Conservation (phyloP, 1,140 invertebrate species). For the Phortica variegata region DNA sequence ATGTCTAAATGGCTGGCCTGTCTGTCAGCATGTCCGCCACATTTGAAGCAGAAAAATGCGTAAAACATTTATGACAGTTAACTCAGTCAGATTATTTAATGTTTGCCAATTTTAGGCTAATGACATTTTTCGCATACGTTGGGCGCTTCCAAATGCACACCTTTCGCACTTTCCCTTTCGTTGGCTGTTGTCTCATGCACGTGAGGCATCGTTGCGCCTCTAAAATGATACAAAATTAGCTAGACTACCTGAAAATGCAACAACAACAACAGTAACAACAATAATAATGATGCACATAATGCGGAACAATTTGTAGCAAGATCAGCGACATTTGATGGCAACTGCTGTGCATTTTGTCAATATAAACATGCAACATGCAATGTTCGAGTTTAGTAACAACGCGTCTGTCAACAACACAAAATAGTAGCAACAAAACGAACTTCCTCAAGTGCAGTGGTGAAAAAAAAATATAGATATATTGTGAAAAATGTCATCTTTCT, state of each 20-base stretch:
- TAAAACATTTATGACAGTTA: no score
- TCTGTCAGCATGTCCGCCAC: no score
- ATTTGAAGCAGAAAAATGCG: slow-evolving; percentile 42
- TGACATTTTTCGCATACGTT: no score
- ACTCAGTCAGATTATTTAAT: no score
- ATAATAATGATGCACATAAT: no score
- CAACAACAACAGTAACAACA: slow-evolving; percentile 20
- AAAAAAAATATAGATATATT: no score
- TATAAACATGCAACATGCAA: slow-evolving; percentile 23
- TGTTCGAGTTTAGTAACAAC: neutral
- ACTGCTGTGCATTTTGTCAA: no score
- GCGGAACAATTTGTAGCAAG: slow-evolving; percentile 32
- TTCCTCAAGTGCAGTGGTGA: no score
- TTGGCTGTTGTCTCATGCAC: slow-evolving; percentile 2
- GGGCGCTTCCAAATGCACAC: slow-evolving; percentile 38
- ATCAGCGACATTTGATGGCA: no score
- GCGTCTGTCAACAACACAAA: no score
- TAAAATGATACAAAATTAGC: slow-evolving; percentile 36
- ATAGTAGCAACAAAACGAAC: no score
- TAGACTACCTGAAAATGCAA: slow-evolving; percentile 8
- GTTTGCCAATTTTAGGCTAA: slow-evolving; percentile 41
- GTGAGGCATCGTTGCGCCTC: slow-evolving; percentile 16
- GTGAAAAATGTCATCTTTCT: no score
- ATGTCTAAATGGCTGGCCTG: neutral
- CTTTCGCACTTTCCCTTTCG: slow-evolving; percentile 22